Evolutionary conservation across 2,113 vertebrate species (phyloP).

Genomic region (Pterocles burchelli): DNA sequence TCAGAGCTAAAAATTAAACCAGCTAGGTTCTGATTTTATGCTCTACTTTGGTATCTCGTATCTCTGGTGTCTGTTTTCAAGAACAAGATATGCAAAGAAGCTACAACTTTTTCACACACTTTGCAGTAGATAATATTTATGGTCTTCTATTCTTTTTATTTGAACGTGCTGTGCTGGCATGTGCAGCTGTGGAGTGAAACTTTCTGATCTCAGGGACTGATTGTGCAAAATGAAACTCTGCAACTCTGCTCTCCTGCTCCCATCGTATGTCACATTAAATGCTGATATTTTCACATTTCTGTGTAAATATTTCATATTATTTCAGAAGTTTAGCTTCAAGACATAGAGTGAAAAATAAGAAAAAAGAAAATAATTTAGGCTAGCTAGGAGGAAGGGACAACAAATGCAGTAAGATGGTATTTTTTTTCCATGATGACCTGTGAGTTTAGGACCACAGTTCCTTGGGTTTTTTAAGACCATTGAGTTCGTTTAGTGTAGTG

Average conservation of each 20-base stretch:
- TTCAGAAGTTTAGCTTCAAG: not conserved
- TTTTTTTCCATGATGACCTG: not conserved
- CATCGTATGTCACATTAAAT: not conserved
- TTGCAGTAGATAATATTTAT: conserved; percentile 7
- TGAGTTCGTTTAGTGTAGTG: not conserved
- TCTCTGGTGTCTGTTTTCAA: conserved; percentile 9
- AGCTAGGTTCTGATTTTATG: not conserved
- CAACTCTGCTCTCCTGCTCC: not conserved
- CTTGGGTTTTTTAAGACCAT: not conserved
- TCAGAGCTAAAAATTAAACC: conserved; percentile 55
- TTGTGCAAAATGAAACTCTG: not conserved
- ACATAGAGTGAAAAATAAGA: not conserved
- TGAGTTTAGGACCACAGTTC: not conserved
- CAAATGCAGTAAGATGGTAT: not conserved
- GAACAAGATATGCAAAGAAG: conserved; percentile 35
- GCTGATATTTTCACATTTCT: not conserved
- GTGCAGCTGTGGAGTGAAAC: not conserved
- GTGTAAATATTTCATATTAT: not conserved
- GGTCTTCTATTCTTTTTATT: not conserved
- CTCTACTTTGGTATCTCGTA: not conserved
- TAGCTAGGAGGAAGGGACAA: not conserved
- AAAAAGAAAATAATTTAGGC: not conserved
- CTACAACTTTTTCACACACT: conserved; percentile 40
- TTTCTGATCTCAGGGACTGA: not conserved
- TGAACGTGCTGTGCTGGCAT: not conserved